These are phyloP conservation scores for Lophotriccus pileatus DNA, from an alignment of 2,797 vertebrate genomes.

Conservation along the genomic window DNA sequence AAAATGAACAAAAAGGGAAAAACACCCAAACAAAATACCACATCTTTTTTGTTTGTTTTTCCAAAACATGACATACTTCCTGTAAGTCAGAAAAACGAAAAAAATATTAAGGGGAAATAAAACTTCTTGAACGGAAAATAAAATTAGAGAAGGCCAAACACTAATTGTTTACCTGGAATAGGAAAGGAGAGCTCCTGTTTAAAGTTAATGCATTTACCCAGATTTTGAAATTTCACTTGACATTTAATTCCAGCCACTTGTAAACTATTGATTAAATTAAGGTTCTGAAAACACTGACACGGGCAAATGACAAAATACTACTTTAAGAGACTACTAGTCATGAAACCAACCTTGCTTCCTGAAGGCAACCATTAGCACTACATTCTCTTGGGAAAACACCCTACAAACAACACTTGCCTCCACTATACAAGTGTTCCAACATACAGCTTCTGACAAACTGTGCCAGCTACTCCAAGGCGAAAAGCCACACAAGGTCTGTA, in stretches of 20 bases:
- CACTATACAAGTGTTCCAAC: neutral
- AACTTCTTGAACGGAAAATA: neutral
- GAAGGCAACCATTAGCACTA: neutral
- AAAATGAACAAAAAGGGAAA: neutral
- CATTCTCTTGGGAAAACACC: neutral
- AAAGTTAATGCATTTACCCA: neutral
- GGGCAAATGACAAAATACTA: neutral
- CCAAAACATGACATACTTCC: neutral
- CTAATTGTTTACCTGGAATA: neutral
- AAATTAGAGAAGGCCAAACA: neutral
- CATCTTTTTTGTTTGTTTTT: neutral
- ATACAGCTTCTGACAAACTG: neutral
- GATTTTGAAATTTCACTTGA: conserved; percentile 42
- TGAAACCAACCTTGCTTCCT: neutral
- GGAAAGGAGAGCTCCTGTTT: conserved; percentile 4
- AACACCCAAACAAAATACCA: neutral
- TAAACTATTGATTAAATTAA: conserved; percentile 28
- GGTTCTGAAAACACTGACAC: neutral
- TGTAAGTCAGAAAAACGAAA: neutral
- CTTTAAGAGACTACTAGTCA: neutral
- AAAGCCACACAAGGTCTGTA: neutral
- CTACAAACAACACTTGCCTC: neutral
- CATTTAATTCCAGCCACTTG: neutral
- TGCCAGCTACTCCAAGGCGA: neutral
- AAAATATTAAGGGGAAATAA: neutral